Conservation (phyloP, 1,140 invertebrate species). For the Papilio polytes region DNA sequence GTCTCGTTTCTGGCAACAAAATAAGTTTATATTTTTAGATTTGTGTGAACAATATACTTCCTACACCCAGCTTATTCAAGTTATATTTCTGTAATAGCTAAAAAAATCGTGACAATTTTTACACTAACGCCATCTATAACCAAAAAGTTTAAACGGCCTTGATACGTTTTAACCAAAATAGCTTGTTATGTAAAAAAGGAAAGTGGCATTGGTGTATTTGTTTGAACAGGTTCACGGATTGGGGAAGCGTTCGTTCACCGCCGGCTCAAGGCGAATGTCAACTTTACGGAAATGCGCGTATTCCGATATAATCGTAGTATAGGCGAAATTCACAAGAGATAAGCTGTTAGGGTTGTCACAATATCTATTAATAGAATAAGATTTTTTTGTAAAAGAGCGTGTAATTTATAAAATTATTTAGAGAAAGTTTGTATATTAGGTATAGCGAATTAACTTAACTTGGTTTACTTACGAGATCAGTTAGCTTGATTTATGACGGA, state of each 20-base stretch:
- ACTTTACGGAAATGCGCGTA: slow-evolving; percentile 45
- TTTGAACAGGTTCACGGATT: not conserved
- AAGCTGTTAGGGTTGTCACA: slow-evolving; percentile 10
- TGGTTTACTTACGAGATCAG: not conserved
- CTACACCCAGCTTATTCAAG: not conserved
- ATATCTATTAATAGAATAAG: not conserved
- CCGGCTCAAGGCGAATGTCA: slow-evolving; percentile 62
- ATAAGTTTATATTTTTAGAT: not conserved
- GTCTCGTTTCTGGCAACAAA: not conserved
- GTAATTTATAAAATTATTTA: too few relatives aligned
- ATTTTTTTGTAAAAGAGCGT: not conserved
- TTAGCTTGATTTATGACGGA: not conserved
- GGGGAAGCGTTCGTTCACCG: not conserved
- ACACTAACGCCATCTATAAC: not conserved
- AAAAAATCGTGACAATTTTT: not conserved
- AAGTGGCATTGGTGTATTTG: not conserved
- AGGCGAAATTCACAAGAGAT: slow-evolving; percentile 15
- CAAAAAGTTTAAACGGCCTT: not conserved
- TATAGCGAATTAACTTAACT: not conserved
- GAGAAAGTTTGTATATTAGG: not conserved
- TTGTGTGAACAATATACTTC: not conserved
- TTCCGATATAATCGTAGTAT: slow-evolving; percentile 45
- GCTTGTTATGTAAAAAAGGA: not conserved
- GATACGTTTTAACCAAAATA: not conserved
- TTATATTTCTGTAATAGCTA: too few relatives aligned